Base-by-base conservation (phyloP, 2,113 vertebrate species). In the Phalacrocorax carbo region DNA sequence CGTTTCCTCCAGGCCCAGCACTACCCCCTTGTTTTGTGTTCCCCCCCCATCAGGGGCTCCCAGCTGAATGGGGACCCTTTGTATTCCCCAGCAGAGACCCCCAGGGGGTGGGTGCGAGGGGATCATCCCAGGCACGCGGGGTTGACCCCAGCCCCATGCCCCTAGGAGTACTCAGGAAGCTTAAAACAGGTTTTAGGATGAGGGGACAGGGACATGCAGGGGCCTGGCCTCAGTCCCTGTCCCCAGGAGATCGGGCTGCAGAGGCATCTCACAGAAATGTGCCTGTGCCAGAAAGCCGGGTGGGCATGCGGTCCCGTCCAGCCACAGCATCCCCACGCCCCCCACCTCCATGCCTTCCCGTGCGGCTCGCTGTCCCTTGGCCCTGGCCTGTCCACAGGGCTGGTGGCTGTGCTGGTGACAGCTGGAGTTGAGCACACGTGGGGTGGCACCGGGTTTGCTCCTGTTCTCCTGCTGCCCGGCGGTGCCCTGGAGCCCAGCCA, bases 311-410 rank as follows among this genome's bases (percentile, higher is more conserved):
- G 32, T 13, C 22, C 68, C 10, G 0, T 29, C 55, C 26, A 36
- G n/a, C 71, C 40, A 9, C 49, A 8, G 34, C 2, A 0, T 21
- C 19, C 32, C 38, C 2, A 0, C 3, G 13, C 65, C 30, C 66
- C 58, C 38, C 71, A 79, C 20, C 61, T 88, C 40, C 36, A 0
- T 2, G 29, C 27, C 9, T 52, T 18, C 42, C 61, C 13, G 0
- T 3, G 34, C 8, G 2, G 34, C 55, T 65, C 7, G 1, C 36
- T 0, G 32, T 65, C 51, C 73, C 94, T 60, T 2, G 1, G 73
- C 40, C 29, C 44, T 40, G 81, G 18, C 65, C 65, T 25, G 70
- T 40, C 73, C 3, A 9, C 44, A 10, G 86, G 5, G 79, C 49
- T 0, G 21, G 23, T 77, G 92, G 77, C 77, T 57, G 46, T 46